These are phyloP conservation scores for Paradoxurus hermaphroditus DNA, from an alignment of 2,113 vertebrate species.

Conservation along the genomic window DNA sequence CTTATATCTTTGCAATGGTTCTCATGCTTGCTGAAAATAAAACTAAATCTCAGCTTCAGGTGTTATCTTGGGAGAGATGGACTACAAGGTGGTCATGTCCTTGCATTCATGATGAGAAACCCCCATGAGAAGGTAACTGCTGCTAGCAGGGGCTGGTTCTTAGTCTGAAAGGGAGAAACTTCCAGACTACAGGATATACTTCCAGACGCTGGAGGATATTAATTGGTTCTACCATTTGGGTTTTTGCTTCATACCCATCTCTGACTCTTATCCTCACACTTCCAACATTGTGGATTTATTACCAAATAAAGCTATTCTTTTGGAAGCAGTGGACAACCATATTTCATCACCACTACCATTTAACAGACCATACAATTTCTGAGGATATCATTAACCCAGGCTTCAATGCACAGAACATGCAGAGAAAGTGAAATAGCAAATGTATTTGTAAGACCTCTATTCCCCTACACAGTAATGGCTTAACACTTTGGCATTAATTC, in stretches of 20 bases:
- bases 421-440: constrained; percentile 70
- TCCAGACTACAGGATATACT: background rate
- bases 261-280: background rate
- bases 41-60: background rate
- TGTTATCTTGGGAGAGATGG: background rate
- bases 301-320: background rate
- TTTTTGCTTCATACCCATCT: background rate
- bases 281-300: background rate
- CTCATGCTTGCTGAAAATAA: background rate
- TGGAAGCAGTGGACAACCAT: constrained; percentile 13
- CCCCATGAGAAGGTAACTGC: background rate
- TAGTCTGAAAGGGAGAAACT: background rate
- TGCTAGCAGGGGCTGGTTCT: background rate
- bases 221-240: background rate
- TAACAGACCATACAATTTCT: constrained; percentile 39
- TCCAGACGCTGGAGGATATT: background rate
- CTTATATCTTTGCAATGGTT: background rate
- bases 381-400: constrained; percentile 62
- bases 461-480: constrained; percentile 80
- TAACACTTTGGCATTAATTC: constrained; percentile 81
- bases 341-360: constrained; percentile 55
- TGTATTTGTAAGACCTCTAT: constrained; percentile 74
- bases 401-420: constrained; percentile 61
- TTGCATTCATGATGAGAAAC: background rate
- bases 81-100: background rate